These are phyloP conservation scores for Procambarus clarkii DNA, from an alignment of 1,140 invertebrate genomes.

Conservation along the genomic window DNA sequence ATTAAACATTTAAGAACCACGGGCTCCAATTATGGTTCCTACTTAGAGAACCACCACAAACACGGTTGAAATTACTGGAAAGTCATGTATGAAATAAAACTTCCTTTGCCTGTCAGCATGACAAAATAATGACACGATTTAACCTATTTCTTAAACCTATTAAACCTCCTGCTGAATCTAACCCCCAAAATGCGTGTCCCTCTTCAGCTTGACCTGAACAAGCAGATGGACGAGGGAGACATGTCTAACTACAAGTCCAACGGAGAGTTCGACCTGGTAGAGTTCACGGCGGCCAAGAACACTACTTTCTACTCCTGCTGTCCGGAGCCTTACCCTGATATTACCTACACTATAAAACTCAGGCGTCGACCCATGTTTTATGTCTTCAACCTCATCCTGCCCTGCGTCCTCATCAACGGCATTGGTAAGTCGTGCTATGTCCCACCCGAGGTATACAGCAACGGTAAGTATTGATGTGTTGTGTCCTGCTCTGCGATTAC, in stretches of 20 bases:
- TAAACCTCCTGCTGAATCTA: no score
- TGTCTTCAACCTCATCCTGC: constrained; percentile 93
- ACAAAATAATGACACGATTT: no score
- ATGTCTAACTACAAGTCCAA: constrained; percentile 87
- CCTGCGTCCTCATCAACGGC: constrained; percentile 91
- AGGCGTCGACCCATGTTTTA: constrained; percentile 91
- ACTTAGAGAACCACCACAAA: no score
- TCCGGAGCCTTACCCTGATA: constrained; percentile 81
- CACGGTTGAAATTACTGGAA: no score
- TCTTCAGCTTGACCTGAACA: constrained; percentile 82
- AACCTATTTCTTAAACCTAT: no score
- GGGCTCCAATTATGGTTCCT: no score
- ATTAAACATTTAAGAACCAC: no score
- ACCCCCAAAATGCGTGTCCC: no score
- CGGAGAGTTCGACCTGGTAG: constrained; percentile 87
- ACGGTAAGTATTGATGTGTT: no score
- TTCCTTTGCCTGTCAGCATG: no score
- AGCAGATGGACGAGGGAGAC: constrained; percentile 85
- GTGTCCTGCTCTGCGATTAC: no score
- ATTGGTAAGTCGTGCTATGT: constrained; percentile 80
- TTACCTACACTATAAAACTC: constrained; percentile 80
- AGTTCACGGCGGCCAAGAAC: constrained; percentile 84
- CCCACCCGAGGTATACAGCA: neutral
- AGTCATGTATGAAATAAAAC: no score
- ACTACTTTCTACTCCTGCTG: constrained; percentile 85